These are phyloP conservation scores for Pogonomyrmex californicus DNA, from an alignment of 1,140 invertebrate species.

Conservation along the genomic window DNA sequence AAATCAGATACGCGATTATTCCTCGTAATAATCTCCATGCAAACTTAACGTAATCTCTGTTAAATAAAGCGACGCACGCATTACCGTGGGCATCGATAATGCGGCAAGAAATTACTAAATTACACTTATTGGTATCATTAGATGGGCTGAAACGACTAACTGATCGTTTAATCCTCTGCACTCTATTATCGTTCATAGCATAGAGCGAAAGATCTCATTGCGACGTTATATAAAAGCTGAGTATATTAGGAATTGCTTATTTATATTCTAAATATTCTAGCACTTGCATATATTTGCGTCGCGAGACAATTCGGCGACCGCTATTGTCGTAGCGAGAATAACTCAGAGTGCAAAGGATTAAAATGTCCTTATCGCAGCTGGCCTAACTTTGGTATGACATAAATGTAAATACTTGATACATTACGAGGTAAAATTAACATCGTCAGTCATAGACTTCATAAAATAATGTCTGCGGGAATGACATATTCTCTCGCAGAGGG, in stretches of 20 bases:
- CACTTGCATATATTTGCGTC: slow-evolving; percentile 5
- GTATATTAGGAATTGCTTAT: slow-evolving; percentile 19
- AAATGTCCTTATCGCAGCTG: slow-evolving; percentile 24
- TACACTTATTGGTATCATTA: slow-evolving; percentile 15
- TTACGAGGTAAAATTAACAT: slow-evolving; percentile 21
- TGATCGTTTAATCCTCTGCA: slow-evolving; percentile 45
- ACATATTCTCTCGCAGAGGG: neutral
- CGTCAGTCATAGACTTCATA: neutral
- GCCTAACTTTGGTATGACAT: slow-evolving; percentile 46
- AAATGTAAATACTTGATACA: slow-evolving; percentile 26
- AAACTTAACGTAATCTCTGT: neutral
- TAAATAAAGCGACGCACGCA: neutral
- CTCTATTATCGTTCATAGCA: neutral
- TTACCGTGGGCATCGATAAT: neutral
- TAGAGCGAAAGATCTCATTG: neutral
- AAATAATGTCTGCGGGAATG: slow-evolving; percentile 18
- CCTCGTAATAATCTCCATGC: neutral
- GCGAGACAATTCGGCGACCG: neutral
- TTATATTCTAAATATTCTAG: slow-evolving; percentile 5
- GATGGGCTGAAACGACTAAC: neutral
- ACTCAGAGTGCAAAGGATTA: slow-evolving; percentile 10
- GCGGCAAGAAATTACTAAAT: slow-evolving; percentile 10
- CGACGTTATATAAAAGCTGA: slow-evolving; percentile 22
- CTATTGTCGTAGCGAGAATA: neutral
- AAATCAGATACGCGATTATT: neutral